Conservation (phyloP, 2,797 vertebrate species). For the Coilia nasus region DNA sequence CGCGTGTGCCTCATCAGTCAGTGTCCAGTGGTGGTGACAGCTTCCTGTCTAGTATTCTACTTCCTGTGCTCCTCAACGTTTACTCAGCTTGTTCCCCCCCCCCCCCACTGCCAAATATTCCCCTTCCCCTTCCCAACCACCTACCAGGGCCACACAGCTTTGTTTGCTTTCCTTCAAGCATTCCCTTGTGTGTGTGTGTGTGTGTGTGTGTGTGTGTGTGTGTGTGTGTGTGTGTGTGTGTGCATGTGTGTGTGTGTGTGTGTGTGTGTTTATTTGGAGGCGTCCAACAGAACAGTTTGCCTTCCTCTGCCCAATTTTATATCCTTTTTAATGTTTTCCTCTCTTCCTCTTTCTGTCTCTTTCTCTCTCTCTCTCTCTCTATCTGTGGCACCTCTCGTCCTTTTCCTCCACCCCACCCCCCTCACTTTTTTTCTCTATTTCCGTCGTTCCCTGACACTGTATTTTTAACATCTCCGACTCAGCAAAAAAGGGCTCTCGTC, state of each 20-base stretch:
- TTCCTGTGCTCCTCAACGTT: neutral
- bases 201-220: too few relatives aligned
- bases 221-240: too few relatives aligned
- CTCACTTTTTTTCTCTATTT: neutral
- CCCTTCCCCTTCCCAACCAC: neutral
- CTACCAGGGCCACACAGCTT: neutral
- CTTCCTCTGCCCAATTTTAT: too few relatives aligned
- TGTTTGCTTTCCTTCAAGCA: neutral
- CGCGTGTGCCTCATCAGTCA: neutral
- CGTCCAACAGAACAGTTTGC: neutral
- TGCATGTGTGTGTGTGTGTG: too few relatives aligned
- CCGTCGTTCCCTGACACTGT: neutral
- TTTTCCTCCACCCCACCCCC: too few relatives aligned
- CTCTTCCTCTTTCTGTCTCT: neutral
- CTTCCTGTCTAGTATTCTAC: neutral
- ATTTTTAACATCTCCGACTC: conserved; percentile 9
- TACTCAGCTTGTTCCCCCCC: neutral
- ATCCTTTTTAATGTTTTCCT: neutral
- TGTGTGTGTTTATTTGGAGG: neutral
- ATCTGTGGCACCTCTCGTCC: neutral
- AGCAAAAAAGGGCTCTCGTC: neutral
- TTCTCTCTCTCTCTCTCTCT: neutral
- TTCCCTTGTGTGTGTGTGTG: neutral
- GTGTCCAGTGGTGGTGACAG: neutral
- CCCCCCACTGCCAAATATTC: neutral